A percentile compares a stretch with the other conserved stretches of the same genome.
These are phyloP conservation scores for Naja naja DNA, from an alignment of 2,113 vertebrate species.

Conservation along the genomic window DNA sequence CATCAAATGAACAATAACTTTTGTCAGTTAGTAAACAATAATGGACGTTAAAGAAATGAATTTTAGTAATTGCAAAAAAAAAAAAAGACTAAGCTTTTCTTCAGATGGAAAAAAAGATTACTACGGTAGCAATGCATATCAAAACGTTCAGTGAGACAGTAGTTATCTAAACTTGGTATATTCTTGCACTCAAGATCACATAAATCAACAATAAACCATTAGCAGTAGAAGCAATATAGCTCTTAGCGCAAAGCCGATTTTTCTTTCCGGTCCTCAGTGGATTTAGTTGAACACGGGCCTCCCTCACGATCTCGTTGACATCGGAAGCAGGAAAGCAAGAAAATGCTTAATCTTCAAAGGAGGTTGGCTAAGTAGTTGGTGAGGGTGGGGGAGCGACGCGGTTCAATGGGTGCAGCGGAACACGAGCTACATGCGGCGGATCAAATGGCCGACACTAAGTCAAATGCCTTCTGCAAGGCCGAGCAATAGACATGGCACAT, in stretches of 20 bases:
- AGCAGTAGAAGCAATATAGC: neutral
- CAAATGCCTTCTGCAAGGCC: neutral
- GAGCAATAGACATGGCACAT: neutral
- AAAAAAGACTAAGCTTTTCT: neutral
- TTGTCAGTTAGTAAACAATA: neutral
- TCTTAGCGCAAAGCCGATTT: neutral
- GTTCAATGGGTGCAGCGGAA: neutral
- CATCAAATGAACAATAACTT: neutral
- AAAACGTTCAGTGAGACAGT: neutral
- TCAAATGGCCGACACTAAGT: neutral
- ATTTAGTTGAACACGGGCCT: neutral
- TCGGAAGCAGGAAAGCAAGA: neutral
- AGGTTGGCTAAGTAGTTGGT: neutral
- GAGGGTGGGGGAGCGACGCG: neutral
- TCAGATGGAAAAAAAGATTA: neutral
- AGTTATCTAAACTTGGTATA: neutral
- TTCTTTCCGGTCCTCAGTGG: neutral
- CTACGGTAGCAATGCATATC: neutral
- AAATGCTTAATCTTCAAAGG: neutral
- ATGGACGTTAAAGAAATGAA: neutral
- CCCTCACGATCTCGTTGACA: neutral
- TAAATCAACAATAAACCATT: neutral
- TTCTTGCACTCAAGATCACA: neutral
- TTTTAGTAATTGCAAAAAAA: neutral
- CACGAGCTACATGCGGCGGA: neutral